These are phyloP conservation scores for Etia nguti DNA, from an alignment of 2,113 vertebrate genomes.

Conservation along the genomic window DNA sequence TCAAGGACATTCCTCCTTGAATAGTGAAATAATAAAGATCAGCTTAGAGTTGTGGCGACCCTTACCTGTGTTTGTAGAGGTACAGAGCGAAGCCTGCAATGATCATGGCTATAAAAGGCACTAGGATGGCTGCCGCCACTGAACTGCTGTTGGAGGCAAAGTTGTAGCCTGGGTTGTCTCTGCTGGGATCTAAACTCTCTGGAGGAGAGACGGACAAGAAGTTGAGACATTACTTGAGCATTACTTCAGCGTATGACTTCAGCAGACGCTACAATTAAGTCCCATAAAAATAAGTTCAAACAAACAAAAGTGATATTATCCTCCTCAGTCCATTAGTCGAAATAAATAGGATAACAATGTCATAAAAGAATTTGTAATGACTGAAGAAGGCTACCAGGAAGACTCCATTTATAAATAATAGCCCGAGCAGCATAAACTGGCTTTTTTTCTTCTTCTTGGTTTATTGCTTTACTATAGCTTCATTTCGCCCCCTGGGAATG, in stretches of 20 bases:
- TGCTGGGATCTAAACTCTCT: constrained; percentile 78
- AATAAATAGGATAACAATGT: background rate
- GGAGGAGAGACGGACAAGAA: constrained; percentile 12
- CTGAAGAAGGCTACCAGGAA: background rate
- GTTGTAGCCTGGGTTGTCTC: constrained; percentile 83
- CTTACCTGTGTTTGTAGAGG: constrained; percentile 98
- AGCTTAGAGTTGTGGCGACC: background rate
- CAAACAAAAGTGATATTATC: background rate
- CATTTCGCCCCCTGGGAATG: background rate
- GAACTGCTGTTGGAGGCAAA: constrained; percentile 98
- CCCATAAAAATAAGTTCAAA: background rate
- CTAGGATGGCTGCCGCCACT: constrained; percentile 95
- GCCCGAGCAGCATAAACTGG: background rate
- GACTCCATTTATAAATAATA: background rate
- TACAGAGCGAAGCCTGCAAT: constrained; percentile 98
- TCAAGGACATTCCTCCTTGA: background rate
- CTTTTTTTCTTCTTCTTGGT: constrained; percentile 21
- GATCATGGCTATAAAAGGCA: constrained; percentile 99
- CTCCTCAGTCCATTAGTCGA: background rate
- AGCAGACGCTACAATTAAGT: background rate
- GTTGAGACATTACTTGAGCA: background rate
- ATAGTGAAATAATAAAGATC: background rate
- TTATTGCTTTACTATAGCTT: constrained; percentile 10
- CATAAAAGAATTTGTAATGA: background rate
- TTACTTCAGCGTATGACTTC: background rate